These are phyloP conservation scores for Boleophthalmus pectinirostris DNA, from an alignment of 2,113 vertebrate genomes.

Conservation along the genomic window DNA sequence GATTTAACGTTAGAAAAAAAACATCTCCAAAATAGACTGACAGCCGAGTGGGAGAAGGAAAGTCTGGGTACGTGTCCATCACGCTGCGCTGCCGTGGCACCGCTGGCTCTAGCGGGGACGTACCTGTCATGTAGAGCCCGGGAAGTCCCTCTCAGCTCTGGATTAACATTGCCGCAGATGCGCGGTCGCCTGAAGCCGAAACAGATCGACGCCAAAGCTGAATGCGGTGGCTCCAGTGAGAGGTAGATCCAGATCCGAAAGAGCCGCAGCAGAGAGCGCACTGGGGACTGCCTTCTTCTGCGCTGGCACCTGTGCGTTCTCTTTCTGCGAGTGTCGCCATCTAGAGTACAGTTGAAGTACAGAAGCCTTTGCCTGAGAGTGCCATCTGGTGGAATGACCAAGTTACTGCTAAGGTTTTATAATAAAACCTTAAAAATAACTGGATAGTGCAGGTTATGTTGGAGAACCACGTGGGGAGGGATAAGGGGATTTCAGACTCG, in stretches of 20 bases:
- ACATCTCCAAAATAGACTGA: constrained; percentile 5
- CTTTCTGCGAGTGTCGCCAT: not conserved
- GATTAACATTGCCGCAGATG: constrained; percentile 52
- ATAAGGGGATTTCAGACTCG: too few relatives aligned
- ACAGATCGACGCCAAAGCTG: constrained; percentile 27
- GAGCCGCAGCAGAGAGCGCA: constrained; percentile 66
- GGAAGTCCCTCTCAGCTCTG: constrained; percentile 45
- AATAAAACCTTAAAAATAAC: too few relatives aligned
- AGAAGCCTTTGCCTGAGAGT: not conserved
- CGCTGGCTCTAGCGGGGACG: constrained; percentile 11
- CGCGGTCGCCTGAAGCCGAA: constrained; percentile 31
- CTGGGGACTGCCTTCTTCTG: constrained; percentile 39
- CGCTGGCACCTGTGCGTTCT: accelerated
- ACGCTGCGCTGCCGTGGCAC: not conserved
- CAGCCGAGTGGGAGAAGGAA: not conserved
- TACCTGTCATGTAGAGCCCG: constrained; percentile 61
- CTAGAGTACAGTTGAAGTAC: constrained; percentile 8
- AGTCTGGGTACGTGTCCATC: not conserved
- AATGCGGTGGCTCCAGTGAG: constrained; percentile 17
- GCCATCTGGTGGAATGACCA: constrained; percentile 13
- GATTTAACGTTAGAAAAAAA: not conserved
- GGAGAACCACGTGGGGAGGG: too few relatives aligned
- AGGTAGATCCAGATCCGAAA: constrained; percentile 26
- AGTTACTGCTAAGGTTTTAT: not conserved
- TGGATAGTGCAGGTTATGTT: too few relatives aligned